A percentile compares a stretch with the other conserved stretches of the same genome.
phyloP scores from a whole-genome alignment of 2,113 vertebrate genomes.

The Cisticola juncidis region DNA sequence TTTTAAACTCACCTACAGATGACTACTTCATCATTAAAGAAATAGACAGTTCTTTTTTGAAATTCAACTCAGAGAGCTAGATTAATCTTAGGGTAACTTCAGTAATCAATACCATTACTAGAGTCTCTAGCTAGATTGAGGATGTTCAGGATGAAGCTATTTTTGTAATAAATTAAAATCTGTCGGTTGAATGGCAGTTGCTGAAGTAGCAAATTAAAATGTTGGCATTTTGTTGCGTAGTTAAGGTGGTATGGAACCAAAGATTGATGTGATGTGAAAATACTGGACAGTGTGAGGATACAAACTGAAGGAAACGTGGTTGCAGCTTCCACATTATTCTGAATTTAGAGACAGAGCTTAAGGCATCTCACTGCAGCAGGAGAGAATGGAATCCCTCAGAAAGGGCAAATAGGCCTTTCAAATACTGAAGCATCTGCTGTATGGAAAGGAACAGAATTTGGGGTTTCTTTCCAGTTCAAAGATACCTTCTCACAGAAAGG shows the following conservation, averaged over 20 bases:
- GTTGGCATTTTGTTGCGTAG: slow-evolving; percentile 5
- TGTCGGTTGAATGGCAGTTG: slow-evolving; percentile 18
- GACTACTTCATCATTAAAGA: slow-evolving; percentile 29
- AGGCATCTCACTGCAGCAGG: not conserved
- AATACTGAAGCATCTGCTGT: not conserved
- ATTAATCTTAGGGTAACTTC: not conserved
- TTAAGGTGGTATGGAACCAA: slow-evolving; percentile 37
- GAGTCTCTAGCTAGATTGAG: not conserved
- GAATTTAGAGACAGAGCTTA: not conserved
- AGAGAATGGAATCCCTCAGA: not conserved
- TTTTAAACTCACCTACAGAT: slow-evolving; percentile 49
- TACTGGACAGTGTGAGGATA: not conserved
- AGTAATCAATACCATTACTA: not conserved
- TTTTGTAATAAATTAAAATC: slow-evolving; percentile 43
- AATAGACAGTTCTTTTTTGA: not conserved
- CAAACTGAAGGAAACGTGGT: not conserved
- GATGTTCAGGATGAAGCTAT: slow-evolving; percentile 5
- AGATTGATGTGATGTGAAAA: slow-evolving; percentile 25
- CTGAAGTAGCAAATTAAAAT: not conserved
- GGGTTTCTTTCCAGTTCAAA: not conserved
- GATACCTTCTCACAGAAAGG: not conserved
- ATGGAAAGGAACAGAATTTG: not conserved
- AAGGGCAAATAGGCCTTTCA: not conserved
- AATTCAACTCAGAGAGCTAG: not conserved
- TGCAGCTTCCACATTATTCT: not conserved